Evolutionary conservation across 2,113 vertebrate species (phyloP), one percentile per base, ranked within the genome.

Genomic region (Aleadryas rufinucha): DNA sequence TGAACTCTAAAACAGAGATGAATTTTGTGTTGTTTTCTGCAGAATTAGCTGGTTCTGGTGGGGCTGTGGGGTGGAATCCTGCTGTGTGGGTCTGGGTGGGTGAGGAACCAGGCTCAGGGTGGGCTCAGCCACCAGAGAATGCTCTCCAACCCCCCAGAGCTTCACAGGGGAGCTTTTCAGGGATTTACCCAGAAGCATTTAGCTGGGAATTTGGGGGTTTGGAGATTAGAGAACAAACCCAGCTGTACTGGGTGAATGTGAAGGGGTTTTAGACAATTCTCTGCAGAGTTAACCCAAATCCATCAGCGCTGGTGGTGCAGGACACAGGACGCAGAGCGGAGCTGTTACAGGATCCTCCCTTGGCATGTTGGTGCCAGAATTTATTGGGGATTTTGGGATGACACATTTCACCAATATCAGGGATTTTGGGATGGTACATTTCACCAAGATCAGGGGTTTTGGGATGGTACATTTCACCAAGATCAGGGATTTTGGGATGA

Each of bases 211-310:
- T 85, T 56, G 11, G 18, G 27, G 8, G 4, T n/a, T 72, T 68
- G 30, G 65, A 57, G 54, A 30, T 45, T 6, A 72, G 64, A 53
- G 60, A 90, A 50, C 28, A 63, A 75, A 57, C 49, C 31, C n/a
- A 82, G 49, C n/a, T 6, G 0, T 3, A 6, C 11, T 24, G n/a
- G 9, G 41, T 2, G 7, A 9, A 30, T 2, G 10, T 10, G 50
- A 77, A 60, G 14, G 33, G 64, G 19, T 4, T 68, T 74, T 13
- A 47, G 68, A 7, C 5, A 56, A 53, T 61, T 77, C 30, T 39
- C 60, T 71, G 59, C 82, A 50, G 53, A n/a, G 17, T 7, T 13
- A n/a, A 28, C 16, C 66, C 89, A 44, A 75, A 16, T 2, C 30
- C 80, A 56, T 49, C 39, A 39, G 33, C 2, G 57, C n/a, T 37